Evolutionary conservation across 1,140 invertebrate genomes (phyloP).

Genomic region (Ceratina australensis): DNA sequence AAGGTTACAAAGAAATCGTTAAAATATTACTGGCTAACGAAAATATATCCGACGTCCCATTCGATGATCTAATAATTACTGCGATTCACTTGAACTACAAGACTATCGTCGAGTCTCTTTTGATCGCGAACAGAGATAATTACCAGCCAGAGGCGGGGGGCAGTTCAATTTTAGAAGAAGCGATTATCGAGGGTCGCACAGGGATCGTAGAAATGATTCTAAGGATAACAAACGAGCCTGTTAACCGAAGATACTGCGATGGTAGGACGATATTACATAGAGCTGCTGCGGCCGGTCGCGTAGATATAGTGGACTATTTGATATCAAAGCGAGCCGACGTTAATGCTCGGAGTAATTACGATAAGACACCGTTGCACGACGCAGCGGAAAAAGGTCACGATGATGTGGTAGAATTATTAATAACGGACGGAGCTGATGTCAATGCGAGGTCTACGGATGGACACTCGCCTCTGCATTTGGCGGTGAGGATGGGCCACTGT

Average conservation of each 20-base stretch:
- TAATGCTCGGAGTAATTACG: constrained; percentile 76
- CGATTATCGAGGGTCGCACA: too few species aligned
- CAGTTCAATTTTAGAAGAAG: too few species aligned
- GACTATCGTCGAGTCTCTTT: too few species aligned
- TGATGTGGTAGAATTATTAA: constrained; percentile 63
- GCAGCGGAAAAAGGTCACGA: constrained; percentile 79
- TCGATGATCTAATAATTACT: background rate
- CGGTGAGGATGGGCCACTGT: background rate
- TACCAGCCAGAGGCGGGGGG: too few species aligned
- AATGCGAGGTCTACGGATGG: constrained; percentile 38
- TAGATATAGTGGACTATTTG: constrained; percentile 75
- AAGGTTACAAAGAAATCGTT: constrained; percentile 22
- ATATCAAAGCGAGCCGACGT: constrained; percentile 76
- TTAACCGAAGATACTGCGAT: constrained; percentile 46
- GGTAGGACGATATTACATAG: constrained; percentile 76
- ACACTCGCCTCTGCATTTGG: constrained; percentile 35
- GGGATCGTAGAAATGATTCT: constrained; percentile 49
- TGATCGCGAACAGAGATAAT: too few species aligned
- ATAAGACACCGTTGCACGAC: constrained; percentile 78
- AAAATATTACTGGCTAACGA: constrained; percentile 31
- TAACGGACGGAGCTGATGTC: constrained; percentile 42
- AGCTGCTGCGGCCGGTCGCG: constrained; percentile 78
- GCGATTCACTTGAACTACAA: too few species aligned
- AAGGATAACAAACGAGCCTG: constrained; percentile 27
- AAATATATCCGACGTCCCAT: constrained; percentile 13